Evolutionary conservation across 2,888 invertebrate species (phyloP).

Genomic region (Folsomia manolachei): DNA sequence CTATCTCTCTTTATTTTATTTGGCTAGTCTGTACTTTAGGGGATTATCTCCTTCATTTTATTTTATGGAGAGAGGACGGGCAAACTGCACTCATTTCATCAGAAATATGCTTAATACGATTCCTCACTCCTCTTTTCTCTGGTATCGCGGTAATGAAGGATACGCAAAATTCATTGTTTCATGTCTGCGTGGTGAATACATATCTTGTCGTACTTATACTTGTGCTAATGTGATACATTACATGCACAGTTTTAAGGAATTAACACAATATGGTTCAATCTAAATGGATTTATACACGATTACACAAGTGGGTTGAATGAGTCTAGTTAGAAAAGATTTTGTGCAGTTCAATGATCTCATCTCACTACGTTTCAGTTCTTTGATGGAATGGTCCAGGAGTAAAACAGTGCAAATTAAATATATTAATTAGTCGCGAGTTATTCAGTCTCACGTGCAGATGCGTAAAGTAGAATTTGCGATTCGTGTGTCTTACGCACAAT

Average conservation of each 20-base stretch:
- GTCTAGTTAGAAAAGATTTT: neutral
- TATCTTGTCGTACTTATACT: too few relatives aligned
- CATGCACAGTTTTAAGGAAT: too few relatives aligned
- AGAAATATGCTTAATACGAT: neutral
- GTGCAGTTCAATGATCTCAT: neutral
- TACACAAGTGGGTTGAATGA: neutral
- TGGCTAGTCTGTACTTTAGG: neutral
- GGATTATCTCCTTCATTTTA: neutral
- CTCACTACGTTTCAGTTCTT: too few relatives aligned
- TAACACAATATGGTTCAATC: neutral
- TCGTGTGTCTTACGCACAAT: neutral
- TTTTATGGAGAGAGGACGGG: neutral
- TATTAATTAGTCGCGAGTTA: neutral
- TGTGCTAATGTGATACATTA: too few relatives aligned
- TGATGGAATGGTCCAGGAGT: too few relatives aligned
- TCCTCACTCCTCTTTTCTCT: too few relatives aligned
- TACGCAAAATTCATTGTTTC: neutral
- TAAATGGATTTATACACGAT: too few relatives aligned
- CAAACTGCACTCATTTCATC: too few relatives aligned
- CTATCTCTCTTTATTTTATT: neutral
- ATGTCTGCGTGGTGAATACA: too few relatives aligned
- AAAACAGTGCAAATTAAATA: constrained; percentile 1
- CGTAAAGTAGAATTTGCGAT: too few relatives aligned
- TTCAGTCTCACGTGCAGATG: neutral
- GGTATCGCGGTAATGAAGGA: too few relatives aligned